A percentile compares a stretch with the other conserved stretches of the same genome.
Evolutionary conservation across 2,113 vertebrate genomes (phyloP).

Genomic region (Rostratula benghalensis): DNA sequence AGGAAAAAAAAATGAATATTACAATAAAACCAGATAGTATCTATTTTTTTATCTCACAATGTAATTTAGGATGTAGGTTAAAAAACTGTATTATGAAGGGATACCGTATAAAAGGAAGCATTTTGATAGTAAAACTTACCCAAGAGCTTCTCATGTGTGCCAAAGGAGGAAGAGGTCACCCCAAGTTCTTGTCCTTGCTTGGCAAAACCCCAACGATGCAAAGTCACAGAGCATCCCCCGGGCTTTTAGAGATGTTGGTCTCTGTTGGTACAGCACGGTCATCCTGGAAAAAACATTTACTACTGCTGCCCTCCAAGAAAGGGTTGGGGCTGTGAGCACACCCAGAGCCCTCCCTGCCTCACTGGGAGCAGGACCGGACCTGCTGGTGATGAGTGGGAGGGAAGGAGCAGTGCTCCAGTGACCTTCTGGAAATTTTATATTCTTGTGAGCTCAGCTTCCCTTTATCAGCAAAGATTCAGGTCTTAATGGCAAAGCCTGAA

Average conservation of each 20-base stretch:
- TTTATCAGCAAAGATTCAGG: not conserved
- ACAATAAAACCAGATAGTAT: not conserved
- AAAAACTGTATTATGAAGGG: not conserved
- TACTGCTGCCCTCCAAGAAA: accelerated
- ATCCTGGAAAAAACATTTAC: not conserved
- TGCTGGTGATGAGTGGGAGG: accelerated
- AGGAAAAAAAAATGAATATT: not conserved
- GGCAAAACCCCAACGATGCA: not conserved
- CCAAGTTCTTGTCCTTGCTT: not conserved
- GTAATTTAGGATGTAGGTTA: not conserved
- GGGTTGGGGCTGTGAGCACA: not conserved
- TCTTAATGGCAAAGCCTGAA: not conserved
- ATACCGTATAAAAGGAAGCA: not conserved
- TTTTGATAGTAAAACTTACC: not conserved
- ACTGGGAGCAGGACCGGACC: accelerated
- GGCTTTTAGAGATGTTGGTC: not conserved
- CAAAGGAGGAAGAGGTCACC: not conserved
- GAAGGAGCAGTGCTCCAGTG: not conserved
- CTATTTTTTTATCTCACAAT: not conserved
- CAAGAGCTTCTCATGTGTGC: not conserved
- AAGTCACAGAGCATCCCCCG: not conserved
- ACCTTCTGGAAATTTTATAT: not conserved
- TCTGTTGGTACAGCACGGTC: accelerated
- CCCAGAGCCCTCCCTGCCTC: not conserved
- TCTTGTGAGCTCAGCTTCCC: not conserved